These are phyloP conservation scores for Colistium nudipinnis DNA, from an alignment of 2,113 vertebrate genomes.

Conservation along the genomic window DNA sequence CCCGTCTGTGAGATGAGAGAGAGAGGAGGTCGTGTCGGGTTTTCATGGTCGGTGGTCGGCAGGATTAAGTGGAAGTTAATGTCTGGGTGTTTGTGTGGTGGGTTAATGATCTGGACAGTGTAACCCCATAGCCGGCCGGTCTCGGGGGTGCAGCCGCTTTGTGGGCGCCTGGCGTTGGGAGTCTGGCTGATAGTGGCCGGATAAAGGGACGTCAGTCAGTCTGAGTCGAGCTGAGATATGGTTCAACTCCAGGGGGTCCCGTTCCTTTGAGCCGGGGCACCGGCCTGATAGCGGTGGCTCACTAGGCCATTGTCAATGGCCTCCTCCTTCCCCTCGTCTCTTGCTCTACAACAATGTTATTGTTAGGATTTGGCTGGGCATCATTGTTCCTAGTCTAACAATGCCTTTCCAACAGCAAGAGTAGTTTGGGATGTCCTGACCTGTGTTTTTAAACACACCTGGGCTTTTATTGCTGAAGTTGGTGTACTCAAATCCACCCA, in stretches of 20 bases:
- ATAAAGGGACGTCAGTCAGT: conserved; percentile 69
- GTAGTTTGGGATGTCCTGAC: not conserved
- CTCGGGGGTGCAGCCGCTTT: conserved; percentile 28
- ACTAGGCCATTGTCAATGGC: conserved; percentile 1
- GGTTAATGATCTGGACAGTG: conserved; percentile 48
- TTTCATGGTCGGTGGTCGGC: too few species aligned
- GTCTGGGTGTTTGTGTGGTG: conserved; percentile 30
- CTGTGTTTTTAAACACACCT: not conserved
- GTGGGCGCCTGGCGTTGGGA: conserved; percentile 37
- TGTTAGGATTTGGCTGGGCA: conserved; percentile 14
- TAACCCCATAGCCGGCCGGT: conserved; percentile 50
- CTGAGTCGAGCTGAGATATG: conserved; percentile 32
- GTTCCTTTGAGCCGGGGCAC: conserved; percentile 9
- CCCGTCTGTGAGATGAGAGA: not conserved
- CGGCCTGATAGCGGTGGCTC: conserved; percentile 15
- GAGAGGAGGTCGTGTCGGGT: not conserved
- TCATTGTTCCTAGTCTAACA: conserved; percentile 27
- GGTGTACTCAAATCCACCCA: not conserved
- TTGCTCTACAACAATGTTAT: conserved; percentile 26
- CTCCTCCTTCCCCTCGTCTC: not conserved
- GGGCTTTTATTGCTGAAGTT: not conserved
- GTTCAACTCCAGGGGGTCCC: conserved; percentile 17
- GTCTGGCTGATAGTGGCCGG: conserved; percentile 71
- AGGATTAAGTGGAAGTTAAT: conserved; percentile 7
- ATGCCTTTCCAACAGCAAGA: conserved; percentile 10